Base-by-base conservation (phyloP, 35 echinoderm and acorn worm genomes). In the Diadema setosum region DNA sequence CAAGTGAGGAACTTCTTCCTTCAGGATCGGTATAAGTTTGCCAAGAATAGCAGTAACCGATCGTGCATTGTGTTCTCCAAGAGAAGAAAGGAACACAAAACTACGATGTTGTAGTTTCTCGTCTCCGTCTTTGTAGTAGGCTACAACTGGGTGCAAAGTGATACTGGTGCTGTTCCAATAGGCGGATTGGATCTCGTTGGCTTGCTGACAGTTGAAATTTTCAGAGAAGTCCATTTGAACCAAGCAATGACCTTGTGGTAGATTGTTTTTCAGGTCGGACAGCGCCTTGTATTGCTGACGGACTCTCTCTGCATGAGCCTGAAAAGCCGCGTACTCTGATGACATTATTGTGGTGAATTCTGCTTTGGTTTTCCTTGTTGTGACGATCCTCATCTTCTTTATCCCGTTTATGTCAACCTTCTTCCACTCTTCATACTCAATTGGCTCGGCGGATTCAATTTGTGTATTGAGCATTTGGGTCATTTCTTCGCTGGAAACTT, bases 101-200 rank as follows among this genome's bases (percentile, higher is more conserved):
- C 43, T 65, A 34, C 69, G 44, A 39, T 90, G 81, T 32, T 90
- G 81, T 65, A 78, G 39, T 24, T 85, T 21, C 41, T 29, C 88
- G 25, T 63, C 88, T 14, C 39, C 20, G 21, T 32, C 34, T 17
- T 85, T 84, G 64, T 84, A 90, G 46, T 90, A 90, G 21, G 46
- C 55, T 20, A 84, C 80, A 2, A 84, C 88, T 26, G 81, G 88
- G 44, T 90, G 58, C 43, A 91, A 43, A 16, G 58, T 91, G 5
- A 85, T 59, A 34, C 57, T 84, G 11, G 88, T 91, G 39, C 39
- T 85, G 45, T 91, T 84, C 88, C 88, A 91, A 56, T 91, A 84
- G 21, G 88, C 60, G 35, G 39, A 45, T 43, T 91, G 88, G n/a
- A 91, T 55, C 45, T 91, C 88, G 24, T 83, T 39, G 31, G 55